phyloP scores from a whole-genome alignment of 2,113 vertebrate genomes.

The Dolichotis patagonum region DNA sequence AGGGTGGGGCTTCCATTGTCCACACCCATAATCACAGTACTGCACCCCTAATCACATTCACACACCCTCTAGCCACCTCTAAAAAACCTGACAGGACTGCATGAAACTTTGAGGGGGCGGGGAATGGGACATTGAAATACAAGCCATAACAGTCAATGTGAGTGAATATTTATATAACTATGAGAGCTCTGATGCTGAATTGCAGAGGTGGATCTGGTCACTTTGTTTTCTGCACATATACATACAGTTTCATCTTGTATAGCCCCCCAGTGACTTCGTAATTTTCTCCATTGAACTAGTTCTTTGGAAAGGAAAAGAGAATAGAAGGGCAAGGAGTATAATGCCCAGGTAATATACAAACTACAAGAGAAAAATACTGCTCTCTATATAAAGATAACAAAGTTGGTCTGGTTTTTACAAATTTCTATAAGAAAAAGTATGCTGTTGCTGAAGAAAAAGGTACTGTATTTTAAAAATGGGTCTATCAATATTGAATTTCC shows the following conservation, averaged over 20 bases:
- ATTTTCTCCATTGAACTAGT: conserved; percentile 2
- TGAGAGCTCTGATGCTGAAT: neutral
- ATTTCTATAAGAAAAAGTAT: neutral
- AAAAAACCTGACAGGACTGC: neutral
- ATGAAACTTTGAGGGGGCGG: neutral
- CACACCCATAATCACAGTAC: neutral
- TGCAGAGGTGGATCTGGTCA: neutral
- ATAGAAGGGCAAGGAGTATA: neutral
- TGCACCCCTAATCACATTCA: neutral
- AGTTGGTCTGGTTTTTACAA: neutral
- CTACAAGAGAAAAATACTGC: neutral
- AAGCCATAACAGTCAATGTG: no score
- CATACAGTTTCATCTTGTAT: neutral
- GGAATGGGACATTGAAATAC: neutral
- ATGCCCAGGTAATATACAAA: neutral
- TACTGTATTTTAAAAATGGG: neutral
- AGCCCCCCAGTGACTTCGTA: neutral
- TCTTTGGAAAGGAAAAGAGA: neutral
- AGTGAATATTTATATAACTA: neutral
- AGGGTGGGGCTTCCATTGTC: neutral
- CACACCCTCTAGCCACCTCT: neutral
- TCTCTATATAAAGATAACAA: neutral
- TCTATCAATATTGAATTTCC: neutral
- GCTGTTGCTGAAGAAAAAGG: conserved; percentile 27
- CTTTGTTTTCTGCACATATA: neutral